These are phyloP conservation scores for Apeltes quadracus DNA, from an alignment of 2,113 vertebrate species.

Conservation along the genomic window DNA sequence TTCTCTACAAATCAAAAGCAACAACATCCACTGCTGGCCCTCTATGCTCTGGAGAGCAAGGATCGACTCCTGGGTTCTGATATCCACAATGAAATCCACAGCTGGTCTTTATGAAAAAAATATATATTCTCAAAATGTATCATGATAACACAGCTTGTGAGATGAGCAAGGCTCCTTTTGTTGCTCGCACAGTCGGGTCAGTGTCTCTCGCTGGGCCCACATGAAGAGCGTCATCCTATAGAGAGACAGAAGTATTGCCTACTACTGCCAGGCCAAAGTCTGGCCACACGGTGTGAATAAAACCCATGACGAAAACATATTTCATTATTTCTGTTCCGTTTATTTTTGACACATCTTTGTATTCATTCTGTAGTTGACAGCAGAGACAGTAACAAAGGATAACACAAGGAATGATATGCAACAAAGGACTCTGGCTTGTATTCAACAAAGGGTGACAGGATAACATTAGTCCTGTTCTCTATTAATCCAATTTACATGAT, in stretches of 20 bases:
- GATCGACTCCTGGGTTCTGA: slow-evolving; percentile 48
- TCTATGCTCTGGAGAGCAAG: slow-evolving; percentile 25
- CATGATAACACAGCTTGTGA: slow-evolving; percentile 65
- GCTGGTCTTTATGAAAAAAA: slow-evolving; percentile 60
- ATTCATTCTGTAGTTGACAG: neutral
- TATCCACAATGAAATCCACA: slow-evolving; percentile 67
- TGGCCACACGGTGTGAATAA: slow-evolving; percentile 12
- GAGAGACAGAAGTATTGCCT: slow-evolving; percentile 32
- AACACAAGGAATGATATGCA: neutral
- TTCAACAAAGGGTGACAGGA: neutral
- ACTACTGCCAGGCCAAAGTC: slow-evolving; percentile 27
- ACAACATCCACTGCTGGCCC: slow-evolving; percentile 55
- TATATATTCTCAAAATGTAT: slow-evolving; percentile 67
- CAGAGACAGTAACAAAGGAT: neutral
- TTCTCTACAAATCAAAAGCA: slow-evolving; percentile 50
- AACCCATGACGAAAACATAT: neutral
- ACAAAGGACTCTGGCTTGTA: neutral
- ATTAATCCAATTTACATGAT: neutral
- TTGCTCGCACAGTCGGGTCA: slow-evolving; percentile 38
- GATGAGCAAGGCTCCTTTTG: slow-evolving; percentile 49
- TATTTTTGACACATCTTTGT: neutral
- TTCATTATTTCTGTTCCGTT: neutral
- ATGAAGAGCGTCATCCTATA: slow-evolving; percentile 42
- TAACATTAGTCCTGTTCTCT: neutral
- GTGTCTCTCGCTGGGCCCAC: slow-evolving; percentile 31